phyloP scores from a whole-genome alignment of 2,113 vertebrate species.

The Eptesicus fuscus region DNA sequence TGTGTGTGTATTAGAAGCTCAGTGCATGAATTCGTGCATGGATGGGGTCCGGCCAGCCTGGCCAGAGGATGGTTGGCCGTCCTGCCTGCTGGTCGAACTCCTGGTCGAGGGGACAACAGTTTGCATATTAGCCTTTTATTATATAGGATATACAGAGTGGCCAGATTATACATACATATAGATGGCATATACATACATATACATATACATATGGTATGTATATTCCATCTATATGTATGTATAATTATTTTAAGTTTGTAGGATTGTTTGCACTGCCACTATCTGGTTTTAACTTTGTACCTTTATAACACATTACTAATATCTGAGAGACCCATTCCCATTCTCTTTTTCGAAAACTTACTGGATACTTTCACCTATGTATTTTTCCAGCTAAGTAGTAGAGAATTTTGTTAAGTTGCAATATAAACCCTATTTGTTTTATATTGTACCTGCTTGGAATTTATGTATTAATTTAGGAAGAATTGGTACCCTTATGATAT shows the following conservation, averaged over 20 bases:
- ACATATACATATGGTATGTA: neutral
- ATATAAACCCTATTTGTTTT: neutral
- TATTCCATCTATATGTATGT: neutral
- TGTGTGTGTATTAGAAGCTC: too few relatives aligned
- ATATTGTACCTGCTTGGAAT: neutral
- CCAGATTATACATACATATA: neutral
- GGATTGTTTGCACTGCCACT: neutral
- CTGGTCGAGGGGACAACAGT: too few relatives aligned
- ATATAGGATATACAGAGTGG: too few relatives aligned
- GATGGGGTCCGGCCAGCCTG: too few relatives aligned
- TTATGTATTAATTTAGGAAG: slow-evolving; percentile 41
- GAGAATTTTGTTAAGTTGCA: slow-evolving; percentile 12
- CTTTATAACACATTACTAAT: neutral
- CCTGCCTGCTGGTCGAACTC: too few relatives aligned
- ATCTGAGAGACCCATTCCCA: too few relatives aligned
- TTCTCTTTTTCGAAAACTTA: neutral
- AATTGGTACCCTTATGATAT: slow-evolving; percentile 51
- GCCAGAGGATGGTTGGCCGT: too few relatives aligned
- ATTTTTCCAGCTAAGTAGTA: slow-evolving; percentile 17
- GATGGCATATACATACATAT: neutral
- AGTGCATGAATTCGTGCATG: too few relatives aligned
- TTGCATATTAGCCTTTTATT: too few relatives aligned
- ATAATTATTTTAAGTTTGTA: neutral
- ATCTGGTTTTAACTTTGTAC: neutral
- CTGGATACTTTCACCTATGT: neutral